Evolutionary conservation across 1,140 invertebrate species (phyloP).

Genomic region (Tenebrio molitor): DNA sequence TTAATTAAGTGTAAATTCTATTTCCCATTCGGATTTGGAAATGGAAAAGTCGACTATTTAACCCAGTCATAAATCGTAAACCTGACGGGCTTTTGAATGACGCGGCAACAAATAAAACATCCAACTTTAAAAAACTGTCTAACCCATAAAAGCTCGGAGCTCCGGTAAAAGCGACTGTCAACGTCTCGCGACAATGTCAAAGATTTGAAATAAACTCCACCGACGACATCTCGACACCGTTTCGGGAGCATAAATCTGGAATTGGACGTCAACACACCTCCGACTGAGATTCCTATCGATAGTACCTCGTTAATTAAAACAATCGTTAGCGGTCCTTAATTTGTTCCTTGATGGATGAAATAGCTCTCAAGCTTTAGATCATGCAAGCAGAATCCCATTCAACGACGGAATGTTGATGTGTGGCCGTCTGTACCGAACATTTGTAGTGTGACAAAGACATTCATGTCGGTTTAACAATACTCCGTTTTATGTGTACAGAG

Average conservation of each 20-base stretch:
- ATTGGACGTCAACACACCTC: not conserved
- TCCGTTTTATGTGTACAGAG: slow-evolving; percentile 18
- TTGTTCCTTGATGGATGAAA: slow-evolving; percentile 30
- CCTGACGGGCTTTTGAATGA: not conserved
- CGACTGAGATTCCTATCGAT: slow-evolving; percentile 1
- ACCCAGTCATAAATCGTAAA: slow-evolving; percentile 22
- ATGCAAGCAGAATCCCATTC: slow-evolving; percentile 25
- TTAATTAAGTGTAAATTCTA: slow-evolving; percentile 30
- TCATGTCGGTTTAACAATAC: slow-evolving; percentile 23
- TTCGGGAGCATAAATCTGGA: slow-evolving; percentile 2
- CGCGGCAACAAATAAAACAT: slow-evolving; percentile 27
- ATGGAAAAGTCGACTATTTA: slow-evolving; percentile 6
- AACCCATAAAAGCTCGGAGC: not conserved
- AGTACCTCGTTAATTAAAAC: slow-evolving; percentile 9
- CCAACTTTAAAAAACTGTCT: slow-evolving; percentile 2
- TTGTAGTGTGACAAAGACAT: slow-evolving; percentile 34
- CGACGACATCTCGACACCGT: not conserved
- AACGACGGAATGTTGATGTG: slow-evolving; percentile 15
- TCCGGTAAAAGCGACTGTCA: not conserved
- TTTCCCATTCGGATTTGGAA: slow-evolving; percentile 12
- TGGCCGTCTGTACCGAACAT: slow-evolving; percentile 12
- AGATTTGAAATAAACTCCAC: not conserved
- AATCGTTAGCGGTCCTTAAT: slow-evolving; percentile 13
- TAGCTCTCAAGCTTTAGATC: slow-evolving; percentile 26
- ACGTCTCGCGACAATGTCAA: slow-evolving; percentile 3